Percentiles rank a stretch among this genome's conserved stretches.
These are phyloP conservation scores for Amphiura filiformis DNA, from an alignment of 35 echinoderm and acorn worm species.

Conservation along the genomic window DNA sequence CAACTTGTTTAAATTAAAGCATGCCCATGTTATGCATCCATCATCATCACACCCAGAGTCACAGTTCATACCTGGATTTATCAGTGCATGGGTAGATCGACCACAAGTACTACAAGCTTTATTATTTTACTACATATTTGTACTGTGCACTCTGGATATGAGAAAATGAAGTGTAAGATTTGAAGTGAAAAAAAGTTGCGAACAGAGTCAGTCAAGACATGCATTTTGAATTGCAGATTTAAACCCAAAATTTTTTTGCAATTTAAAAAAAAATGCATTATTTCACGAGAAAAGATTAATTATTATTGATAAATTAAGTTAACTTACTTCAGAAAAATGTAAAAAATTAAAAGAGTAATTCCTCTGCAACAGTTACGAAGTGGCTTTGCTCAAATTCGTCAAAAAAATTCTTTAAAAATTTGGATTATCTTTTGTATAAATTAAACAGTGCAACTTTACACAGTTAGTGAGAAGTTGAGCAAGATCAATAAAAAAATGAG, in stretches of 20 bases:
- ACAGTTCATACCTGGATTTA: too few relatives aligned
- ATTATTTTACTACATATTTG: not conserved
- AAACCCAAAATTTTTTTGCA: not conserved
- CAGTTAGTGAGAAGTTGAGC: too few relatives aligned
- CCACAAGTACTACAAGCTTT: not conserved
- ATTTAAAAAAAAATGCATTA: too few relatives aligned
- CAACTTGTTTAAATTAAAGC: not conserved
- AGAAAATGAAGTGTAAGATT: not conserved
- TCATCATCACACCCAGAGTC: not conserved
- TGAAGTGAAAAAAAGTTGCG: not conserved
- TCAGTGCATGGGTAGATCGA: not conserved
- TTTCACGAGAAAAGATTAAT: too few relatives aligned
- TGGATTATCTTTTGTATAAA: too few relatives aligned
- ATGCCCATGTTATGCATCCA: not conserved
- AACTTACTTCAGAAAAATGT: not conserved
- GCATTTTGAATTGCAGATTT: not conserved
- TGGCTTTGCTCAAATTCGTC: not conserved
- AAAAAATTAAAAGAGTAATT: not conserved
- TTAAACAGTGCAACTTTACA: too few relatives aligned
- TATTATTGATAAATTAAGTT: not conserved
- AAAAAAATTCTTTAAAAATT: too few relatives aligned
- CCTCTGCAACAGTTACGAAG: not conserved
- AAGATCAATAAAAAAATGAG: too few relatives aligned
- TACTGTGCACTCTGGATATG: not conserved
- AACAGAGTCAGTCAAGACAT: not conserved